A percentile compares a stretch with the other conserved stretches of the same genome.
Evolutionary conservation across 1,140 invertebrate species (phyloP).

Genomic region (Aethina tumida): DNA sequence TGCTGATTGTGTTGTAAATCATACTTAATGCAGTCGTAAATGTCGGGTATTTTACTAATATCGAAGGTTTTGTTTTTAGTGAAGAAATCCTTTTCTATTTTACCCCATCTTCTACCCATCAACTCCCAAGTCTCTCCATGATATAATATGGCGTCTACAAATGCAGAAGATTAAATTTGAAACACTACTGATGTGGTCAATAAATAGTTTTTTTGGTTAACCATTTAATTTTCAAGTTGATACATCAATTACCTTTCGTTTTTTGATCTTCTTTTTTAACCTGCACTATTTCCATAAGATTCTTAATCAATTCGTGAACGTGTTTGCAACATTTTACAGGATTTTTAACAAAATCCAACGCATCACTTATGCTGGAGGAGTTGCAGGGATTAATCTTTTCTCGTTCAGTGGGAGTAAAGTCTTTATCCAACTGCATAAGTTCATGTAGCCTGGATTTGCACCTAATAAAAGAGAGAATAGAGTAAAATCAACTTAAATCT

Average conservation of each 20-base stretch:
- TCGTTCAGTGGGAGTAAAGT: conserved; percentile 80
- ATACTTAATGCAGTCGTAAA: conserved; percentile 99
- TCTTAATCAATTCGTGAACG: conserved; percentile 77
- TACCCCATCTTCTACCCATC: conserved; percentile 95
- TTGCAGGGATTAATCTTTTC: conserved; percentile 82
- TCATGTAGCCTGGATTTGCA: conserved; percentile 92
- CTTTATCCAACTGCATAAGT: conserved; percentile 81
- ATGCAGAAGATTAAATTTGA: conserved; percentile 2
- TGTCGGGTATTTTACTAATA: conserved; percentile 98
- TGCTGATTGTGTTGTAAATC: conserved; percentile 97
- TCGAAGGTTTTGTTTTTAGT: conserved; percentile 89
- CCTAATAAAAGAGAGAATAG: conserved; percentile 42
- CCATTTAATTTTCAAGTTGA: not conserved
- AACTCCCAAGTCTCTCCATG: conserved; percentile 99
- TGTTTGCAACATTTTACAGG: conserved; percentile 88
- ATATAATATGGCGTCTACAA: conserved; percentile 80
- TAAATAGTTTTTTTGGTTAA: conserved; percentile 3
- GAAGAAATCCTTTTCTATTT: conserved; percentile 97
- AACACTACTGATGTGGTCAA: not conserved
- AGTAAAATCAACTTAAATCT: not conserved
- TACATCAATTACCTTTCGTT: conserved; percentile 55
- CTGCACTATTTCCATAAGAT: conserved; percentile 75
- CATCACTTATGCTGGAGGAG: conserved; percentile 76
- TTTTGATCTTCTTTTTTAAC: conserved; percentile 79
- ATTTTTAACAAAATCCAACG: conserved; percentile 93